Percentiles rank a stretch among this genome's conserved stretches.
phyloP scores from a whole-genome alignment of 2,888 invertebrate species.

The Dicyrtoma fusca region DNA sequence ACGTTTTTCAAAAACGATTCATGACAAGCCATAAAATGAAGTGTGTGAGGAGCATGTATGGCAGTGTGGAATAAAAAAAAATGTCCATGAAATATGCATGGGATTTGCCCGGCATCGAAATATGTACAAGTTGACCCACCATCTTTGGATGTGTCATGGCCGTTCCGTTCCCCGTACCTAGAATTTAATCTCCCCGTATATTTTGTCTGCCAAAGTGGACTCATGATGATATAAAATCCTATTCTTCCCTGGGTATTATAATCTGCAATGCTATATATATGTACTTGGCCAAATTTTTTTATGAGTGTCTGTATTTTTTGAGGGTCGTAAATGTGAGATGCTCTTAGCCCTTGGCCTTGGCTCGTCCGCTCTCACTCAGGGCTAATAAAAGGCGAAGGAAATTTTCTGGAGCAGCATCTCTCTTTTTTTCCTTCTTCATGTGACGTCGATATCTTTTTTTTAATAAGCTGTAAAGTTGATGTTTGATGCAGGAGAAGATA shows the following conservation, averaged over 20 bases:
- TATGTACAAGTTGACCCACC: no score
- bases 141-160: no score
- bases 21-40: slow-evolving; percentile 30
- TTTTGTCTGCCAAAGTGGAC: no score
- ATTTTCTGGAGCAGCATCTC: background rate
- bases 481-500: slow-evolving; percentile 32
- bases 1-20: slow-evolving; percentile 28
- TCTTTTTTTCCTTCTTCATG: background rate
- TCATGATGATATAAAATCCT: no score
- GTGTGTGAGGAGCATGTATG: slow-evolving; percentile 11
- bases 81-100: slow-evolving; percentile 25
- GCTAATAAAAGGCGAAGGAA: slow-evolving; percentile 2
- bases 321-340: no score
- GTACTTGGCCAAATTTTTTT: no score
- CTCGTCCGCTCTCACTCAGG: background rate
- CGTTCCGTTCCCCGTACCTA: no score
- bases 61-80: slow-evolving; percentile 5
- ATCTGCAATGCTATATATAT: no score
- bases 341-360: background rate
- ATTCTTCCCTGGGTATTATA: no score
- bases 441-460: background rate
- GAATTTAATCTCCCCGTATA: no score
- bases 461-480: slow-evolving; percentile 21
- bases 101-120: no score
- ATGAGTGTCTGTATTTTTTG: background rate